Evolutionary conservation across 2,888 invertebrate genomes (phyloP), one percentile per base, ranked within the genome.

Genomic region (Beris chalybata): DNA sequence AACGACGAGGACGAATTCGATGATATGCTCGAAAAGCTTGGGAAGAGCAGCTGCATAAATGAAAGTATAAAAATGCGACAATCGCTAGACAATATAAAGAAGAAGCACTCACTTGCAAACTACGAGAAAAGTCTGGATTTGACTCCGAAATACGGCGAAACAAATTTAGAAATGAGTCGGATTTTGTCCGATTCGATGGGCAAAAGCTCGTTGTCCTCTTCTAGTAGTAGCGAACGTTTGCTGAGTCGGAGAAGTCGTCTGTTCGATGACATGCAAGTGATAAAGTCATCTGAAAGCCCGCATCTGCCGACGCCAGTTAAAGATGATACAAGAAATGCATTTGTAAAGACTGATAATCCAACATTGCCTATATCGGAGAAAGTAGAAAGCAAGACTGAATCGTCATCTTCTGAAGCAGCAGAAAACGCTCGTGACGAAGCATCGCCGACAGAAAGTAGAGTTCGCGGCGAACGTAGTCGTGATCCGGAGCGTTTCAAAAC

Each of bases 401-500:
- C 45, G 44, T 29, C 45, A 29, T 38, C 54, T 11, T 5, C 38
- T 38, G 50, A 57, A 54, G 50, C 32, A 6, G 59, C 38, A 22
- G 63, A 63, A 50, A 58, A 48, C 50, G 12, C 12, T 48, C 61
- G 43, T 63, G 48, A 52, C 15, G 63, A 67, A 69, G 13, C 12
- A 29, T n/a, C 5, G 3, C 31, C 32, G 30, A 13, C 29, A 4
- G 70, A 68, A 68, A 70, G 70, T 68, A 72, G 71, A 64, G 58
- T 61, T 6, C 50, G 15, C 15, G 31, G n/a, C 45, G 76, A 77
- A 56, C 77, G 77, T 13, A 75, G 74, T 59, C 73, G 77, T 13
- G 78, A 80, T 74, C 77, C 79, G 12, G 80, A 81, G 69, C 78
- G 81, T 30, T 81, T 81, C 66, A 80, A 79, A 73, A 81, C 81